Evolutionary conservation across 2,888 invertebrate species (phyloP).

Genomic region (Cephus spinipes): DNA sequence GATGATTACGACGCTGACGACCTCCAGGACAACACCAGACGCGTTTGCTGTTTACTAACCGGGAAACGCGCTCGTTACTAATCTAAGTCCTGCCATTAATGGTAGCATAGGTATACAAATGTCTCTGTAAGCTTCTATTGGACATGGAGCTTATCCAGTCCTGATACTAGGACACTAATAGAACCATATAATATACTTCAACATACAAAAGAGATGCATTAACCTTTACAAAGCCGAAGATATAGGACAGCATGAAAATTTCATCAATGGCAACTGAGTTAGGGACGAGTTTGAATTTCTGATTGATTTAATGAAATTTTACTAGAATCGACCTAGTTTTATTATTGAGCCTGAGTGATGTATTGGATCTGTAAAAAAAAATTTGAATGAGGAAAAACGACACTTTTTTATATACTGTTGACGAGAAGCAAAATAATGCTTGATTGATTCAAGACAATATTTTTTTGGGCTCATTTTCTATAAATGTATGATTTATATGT

Average conservation of each 20-base stretch:
- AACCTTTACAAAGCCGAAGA: not conserved
- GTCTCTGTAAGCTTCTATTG: conserved; percentile 5
- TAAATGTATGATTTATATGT: not conserved
- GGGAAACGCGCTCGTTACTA: conserved; percentile 20
- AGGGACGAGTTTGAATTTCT: not conserved
- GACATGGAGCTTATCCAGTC: not conserved
- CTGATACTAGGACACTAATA: not conserved
- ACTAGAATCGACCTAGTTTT: not conserved
- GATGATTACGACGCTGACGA: not conserved
- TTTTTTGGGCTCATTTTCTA: not conserved
- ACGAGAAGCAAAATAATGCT: not conserved
- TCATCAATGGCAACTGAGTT: not conserved
- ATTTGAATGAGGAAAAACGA: not conserved
- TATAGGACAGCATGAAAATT: not conserved
- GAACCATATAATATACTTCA: conserved; percentile 5
- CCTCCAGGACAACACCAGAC: not conserved
- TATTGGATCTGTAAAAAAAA: not conserved
- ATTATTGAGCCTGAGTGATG: not conserved
- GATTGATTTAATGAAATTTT: not conserved
- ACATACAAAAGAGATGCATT: not conserved
- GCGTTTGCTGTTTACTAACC: conserved; percentile 17
- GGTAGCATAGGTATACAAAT: not conserved
- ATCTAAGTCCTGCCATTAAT: conserved; percentile 16
- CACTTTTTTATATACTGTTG: not conserved
- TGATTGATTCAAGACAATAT: not conserved